A percentile compares a stretch with the other conserved stretches of the same genome.
These are phyloP conservation scores for Sebastiscus albofasciatus DNA, from an alignment of 2,797 vertebrate genomes.

Conservation along the genomic window DNA sequence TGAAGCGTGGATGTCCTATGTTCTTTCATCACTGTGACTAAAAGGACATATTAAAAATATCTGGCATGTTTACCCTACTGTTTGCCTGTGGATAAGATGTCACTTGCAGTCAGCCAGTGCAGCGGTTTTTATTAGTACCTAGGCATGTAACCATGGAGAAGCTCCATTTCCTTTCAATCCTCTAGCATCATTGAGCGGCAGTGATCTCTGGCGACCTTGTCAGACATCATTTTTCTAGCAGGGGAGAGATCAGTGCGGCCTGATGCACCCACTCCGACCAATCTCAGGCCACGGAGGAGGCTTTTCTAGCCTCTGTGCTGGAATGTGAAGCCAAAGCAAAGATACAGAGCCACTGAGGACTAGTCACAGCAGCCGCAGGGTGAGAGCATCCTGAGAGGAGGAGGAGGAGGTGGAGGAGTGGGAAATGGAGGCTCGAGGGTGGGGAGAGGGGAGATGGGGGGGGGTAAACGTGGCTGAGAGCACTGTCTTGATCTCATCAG, in stretches of 20 bases:
- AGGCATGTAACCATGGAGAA: conserved; percentile 35
- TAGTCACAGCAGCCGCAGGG: conserved; percentile 61
- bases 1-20: neutral
- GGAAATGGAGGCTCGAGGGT: conserved; percentile 55
- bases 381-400: conserved; percentile 62
- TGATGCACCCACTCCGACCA: conserved; percentile 27
- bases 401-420: conserved; percentile 20
- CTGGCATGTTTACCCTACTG: conserved; percentile 12
- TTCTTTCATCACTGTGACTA: conserved; percentile 13
- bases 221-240: conserved; percentile 50
- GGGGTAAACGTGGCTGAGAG: conserved; percentile 65
- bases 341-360: conserved; percentile 56
- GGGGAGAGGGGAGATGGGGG: neutral
- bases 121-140: conserved; percentile 39
- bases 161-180: conserved; percentile 50
- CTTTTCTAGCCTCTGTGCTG: conserved; percentile 47
- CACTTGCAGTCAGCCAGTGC: conserved; percentile 24
- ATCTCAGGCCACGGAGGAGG: conserved; percentile 39
- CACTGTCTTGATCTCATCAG: conserved; percentile 78
- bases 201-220: conserved; percentile 68
- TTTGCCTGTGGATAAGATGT: conserved; percentile 38
- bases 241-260: conserved; percentile 30
- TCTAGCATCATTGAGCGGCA: conserved; percentile 26
- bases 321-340: conserved; percentile 62
- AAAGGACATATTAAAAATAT: conserved; percentile 21